Evolutionary conservation across 2,113 vertebrate species (phyloP).

Genomic region (Galbula dea): DNA sequence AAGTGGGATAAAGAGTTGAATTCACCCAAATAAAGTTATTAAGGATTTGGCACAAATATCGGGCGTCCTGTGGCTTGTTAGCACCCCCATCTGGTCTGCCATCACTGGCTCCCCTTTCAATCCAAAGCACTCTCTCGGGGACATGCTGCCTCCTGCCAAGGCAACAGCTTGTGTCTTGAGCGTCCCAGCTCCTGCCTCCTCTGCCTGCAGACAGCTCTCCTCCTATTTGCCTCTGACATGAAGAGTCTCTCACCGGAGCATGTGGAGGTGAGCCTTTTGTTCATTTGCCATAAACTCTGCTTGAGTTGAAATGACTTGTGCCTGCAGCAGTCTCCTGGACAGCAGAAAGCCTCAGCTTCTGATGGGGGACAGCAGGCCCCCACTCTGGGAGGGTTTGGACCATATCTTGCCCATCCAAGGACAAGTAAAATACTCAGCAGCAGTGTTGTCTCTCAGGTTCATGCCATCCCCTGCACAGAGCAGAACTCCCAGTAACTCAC

Average conservation of each 20-base stretch:
- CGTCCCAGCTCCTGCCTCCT: background rate
- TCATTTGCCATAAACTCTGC: background rate
- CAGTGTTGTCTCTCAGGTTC: background rate
- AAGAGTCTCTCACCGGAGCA: rapidly evolving
- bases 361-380: background rate
- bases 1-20: background rate
- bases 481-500: background rate
- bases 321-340: background rate
- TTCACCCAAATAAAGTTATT: background rate
- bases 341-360: background rate
- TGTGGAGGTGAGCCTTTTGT: background rate
- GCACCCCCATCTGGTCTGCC: background rate
- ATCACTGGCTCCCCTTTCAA: background rate
- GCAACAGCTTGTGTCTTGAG: background rate
- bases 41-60: background rate
- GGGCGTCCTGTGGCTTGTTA: background rate
- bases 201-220: background rate
- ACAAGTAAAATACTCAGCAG: background rate
- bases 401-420: background rate
- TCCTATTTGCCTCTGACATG: background rate
- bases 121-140: background rate
- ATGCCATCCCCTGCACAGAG: background rate
- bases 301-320: background rate
- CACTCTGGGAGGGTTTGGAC: too few species aligned
- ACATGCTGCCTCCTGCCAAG: background rate